These are phyloP conservation scores for Picathartes gymnocephalus DNA, from an alignment of 2,113 vertebrate genomes.

Conservation along the genomic window DNA sequence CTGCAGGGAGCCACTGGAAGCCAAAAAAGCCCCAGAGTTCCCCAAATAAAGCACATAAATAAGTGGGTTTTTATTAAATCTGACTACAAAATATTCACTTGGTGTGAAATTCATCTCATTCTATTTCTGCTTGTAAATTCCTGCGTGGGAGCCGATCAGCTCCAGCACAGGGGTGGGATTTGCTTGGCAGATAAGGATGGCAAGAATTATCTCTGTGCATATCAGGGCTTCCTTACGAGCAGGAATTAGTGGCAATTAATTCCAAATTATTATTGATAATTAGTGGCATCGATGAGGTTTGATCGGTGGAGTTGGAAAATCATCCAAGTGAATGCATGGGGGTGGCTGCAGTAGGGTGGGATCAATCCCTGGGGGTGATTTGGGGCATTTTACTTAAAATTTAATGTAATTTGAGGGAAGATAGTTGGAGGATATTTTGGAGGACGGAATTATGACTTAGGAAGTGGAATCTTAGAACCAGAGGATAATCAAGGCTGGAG, in stretches of 20 bases:
- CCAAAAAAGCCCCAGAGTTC: not conserved
- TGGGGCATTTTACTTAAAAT: not conserved
- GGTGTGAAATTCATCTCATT: not conserved
- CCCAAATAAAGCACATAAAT: not conserved
- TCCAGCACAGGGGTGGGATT: not conserved
- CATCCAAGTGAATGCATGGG: fast-evolving
- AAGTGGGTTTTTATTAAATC: not conserved
- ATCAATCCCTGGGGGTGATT: not conserved
- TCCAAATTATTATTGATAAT: not conserved
- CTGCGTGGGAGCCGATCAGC: fast-evolving
- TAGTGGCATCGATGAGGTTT: fast-evolving
- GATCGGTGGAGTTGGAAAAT: not conserved
- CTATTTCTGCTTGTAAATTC: not conserved
- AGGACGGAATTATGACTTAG: not conserved
- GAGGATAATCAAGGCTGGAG: not conserved
- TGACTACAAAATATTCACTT: not conserved
- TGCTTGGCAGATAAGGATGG: not conserved
- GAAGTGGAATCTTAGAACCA: not conserved
- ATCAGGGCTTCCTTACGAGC: not conserved
- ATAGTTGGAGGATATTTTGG: not conserved
- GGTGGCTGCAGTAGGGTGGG: not conserved
- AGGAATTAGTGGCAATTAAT: not conserved
- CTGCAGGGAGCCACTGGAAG: not conserved
- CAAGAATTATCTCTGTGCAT: not conserved
- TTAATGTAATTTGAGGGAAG: too few species aligned